phyloP scores from a whole-genome alignment of 2,888 invertebrate species.

The Thalpophila matura region DNA sequence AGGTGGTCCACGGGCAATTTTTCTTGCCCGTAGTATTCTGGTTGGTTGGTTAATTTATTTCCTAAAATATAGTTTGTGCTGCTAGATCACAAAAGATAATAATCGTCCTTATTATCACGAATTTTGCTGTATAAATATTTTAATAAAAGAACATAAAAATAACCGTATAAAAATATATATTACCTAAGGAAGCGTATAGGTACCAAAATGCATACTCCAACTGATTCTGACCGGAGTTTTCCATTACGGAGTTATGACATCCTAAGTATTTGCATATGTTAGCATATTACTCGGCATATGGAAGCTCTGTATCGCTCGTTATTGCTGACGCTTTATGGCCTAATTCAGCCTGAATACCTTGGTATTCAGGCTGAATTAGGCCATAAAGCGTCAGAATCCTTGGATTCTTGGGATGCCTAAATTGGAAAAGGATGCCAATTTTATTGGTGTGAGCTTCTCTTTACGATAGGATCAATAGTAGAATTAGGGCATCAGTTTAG shows the following conservation, averaged over 20 bases:
- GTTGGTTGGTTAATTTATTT: too few relatives aligned
- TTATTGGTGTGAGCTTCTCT: conserved; percentile 23
- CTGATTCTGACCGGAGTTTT: conserved; percentile 39
- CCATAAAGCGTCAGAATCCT: too few relatives aligned
- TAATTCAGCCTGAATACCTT: neutral
- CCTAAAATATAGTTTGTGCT: too few relatives aligned
- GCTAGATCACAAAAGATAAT: too few relatives aligned
- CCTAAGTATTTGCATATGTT: conserved; percentile 59
- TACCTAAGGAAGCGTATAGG: too few relatives aligned
- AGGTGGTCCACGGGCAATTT: too few relatives aligned
- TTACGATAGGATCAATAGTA: conserved; percentile 36
- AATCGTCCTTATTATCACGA: too few relatives aligned
- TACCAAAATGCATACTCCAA: conserved; percentile 38
- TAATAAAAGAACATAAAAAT: too few relatives aligned
- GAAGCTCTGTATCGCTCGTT: conserved; percentile 10
- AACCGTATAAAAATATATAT: too few relatives aligned
- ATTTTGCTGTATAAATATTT: too few relatives aligned
- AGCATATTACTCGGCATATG: conserved; percentile 32
- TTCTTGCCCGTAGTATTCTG: too few relatives aligned
- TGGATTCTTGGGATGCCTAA: conserved; percentile 2
- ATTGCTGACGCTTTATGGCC: neutral
- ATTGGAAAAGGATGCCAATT: conserved; percentile 17
- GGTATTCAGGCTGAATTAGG: neutral
- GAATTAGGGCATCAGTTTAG: conserved; percentile 26
- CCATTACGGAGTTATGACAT: conserved; percentile 56